Conservation (phyloP, 2,888 invertebrate genomes). For the Diarsia dahlii region DNA sequence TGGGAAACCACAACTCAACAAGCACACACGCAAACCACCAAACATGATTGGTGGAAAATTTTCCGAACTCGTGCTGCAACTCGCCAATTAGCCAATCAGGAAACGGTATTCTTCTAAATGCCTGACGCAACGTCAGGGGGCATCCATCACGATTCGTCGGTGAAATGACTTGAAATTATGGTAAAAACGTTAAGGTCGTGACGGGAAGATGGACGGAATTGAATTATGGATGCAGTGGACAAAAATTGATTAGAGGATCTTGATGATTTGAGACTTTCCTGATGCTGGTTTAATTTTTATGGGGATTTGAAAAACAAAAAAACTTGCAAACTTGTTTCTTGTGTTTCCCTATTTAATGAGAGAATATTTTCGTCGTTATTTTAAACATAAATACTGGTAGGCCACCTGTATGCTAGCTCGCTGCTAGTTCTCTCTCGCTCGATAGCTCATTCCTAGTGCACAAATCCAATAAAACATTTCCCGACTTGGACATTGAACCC, state of each 20-base stretch:
- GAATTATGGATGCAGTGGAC: conserved; percentile 34
- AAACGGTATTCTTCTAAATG: conserved; percentile 57
- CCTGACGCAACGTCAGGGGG: conserved; percentile 51
- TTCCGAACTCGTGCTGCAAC: conserved; percentile 60
- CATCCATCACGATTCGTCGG: conserved; percentile 60
- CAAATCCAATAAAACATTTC: too few species aligned
- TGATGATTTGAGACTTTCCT: not conserved
- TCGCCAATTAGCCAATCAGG: conserved; percentile 71
- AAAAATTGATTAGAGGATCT: conserved; percentile 32
- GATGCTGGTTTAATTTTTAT: not conserved
- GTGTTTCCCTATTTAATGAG: too few species aligned
- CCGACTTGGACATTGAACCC: too few species aligned
- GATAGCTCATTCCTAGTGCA: too few species aligned
- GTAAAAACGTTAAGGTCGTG: conserved; percentile 61
- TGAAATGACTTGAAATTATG: conserved; percentile 60
- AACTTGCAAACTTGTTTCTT: too few species aligned
- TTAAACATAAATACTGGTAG: too few species aligned
- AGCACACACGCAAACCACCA: conserved; percentile 19
- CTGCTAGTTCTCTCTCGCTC: too few species aligned
- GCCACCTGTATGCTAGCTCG: too few species aligned
- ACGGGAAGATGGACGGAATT: conserved; percentile 52
- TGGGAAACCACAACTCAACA: conserved; percentile 6
- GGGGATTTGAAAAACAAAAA: too few species aligned
- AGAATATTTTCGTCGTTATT: too few species aligned
- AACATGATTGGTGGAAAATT: conserved; percentile 60